Conservation (phyloP, 2,797 vertebrate genomes). For the Caiman crocodilus region DNA sequence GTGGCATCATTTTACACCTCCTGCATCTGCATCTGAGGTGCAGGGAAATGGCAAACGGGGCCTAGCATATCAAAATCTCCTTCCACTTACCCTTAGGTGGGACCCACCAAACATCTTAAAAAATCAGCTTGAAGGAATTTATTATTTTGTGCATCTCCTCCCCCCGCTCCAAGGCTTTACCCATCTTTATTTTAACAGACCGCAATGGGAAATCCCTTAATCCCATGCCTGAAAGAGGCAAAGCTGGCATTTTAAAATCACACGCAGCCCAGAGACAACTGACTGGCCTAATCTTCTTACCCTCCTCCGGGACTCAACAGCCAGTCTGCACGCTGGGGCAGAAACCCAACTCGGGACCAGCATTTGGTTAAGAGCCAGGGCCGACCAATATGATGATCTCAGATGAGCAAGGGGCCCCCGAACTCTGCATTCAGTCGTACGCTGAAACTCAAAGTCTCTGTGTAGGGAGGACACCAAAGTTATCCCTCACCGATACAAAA, state of each 20-base stretch:
- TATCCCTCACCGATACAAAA: background rate
- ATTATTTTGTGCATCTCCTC: constrained; percentile 54
- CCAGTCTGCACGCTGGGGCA: constrained; percentile 58
- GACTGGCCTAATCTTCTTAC: constrained; percentile 80
- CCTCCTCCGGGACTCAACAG: constrained; percentile 58
- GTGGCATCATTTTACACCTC: background rate
- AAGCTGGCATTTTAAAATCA: constrained; percentile 76
- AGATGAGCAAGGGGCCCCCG: background rate
- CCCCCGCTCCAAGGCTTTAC: constrained; percentile 63
- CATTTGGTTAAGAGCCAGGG: constrained; percentile 35
- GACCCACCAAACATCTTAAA: constrained; percentile 13
- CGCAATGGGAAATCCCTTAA: constrained; percentile 82
- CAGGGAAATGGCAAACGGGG: background rate
- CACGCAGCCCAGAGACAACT: constrained; percentile 75
- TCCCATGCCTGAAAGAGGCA: constrained; percentile 74
- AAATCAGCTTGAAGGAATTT: constrained; percentile 81
- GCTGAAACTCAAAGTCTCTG: background rate
- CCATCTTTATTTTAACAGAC: constrained; percentile 81
- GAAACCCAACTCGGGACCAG: constrained; percentile 60
- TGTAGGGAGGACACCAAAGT: background rate
- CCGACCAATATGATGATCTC: constrained; percentile 16
- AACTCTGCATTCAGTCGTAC: background rate
- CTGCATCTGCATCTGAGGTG: background rate
- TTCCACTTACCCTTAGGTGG: constrained; percentile 14
- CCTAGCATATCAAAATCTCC: background rate